Base-by-base conservation (phyloP, 1,140 invertebrate species). In the Venustaconcha ellipsiformis region DNA sequence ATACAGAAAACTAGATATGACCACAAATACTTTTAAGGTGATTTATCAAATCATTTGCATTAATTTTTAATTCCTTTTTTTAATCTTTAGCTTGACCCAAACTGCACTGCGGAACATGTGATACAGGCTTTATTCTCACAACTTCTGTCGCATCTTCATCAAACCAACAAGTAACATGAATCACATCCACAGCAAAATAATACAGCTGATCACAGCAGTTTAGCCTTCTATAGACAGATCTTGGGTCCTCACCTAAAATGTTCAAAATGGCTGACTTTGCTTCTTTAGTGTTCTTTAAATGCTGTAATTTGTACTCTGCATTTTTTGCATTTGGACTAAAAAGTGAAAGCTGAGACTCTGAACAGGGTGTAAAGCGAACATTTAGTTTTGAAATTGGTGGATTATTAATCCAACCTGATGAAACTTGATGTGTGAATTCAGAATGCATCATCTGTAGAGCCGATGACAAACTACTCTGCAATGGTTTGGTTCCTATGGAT, bases 161-260 rank as follows among this genome's bases (percentile, higher is more conserved):
- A 85, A 91, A 91, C 90, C 90, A 91, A 70, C 86, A 88, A 12
- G 90, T 91, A 1, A 91, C 79, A 82, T 91, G 90, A 12, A 91
- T 68, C 15, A 69, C 58, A 79, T 91, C 90, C n/a, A 91, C 78
- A 55, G 84, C 83, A 79, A 91, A 90, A 73, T 85, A 91, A 82
- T 91, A 91, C 70, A 91, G 72, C 74, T 76, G 78, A 73, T 91
- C 90, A 15, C 72, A 55, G 80, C 90, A 91, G 57, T 88, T 83
- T 48, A 84, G 78, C 26, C 89, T 79, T 30, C 91, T 70, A 80
- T 97, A 98, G 14, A 95, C 93, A 0, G 96, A 97, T 71, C 96
- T 92, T 0, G 96, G 96, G 91, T 98, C 96, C 85, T 96, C 94
- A 57, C 60, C 66, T 37, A 88, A 64, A 26, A 87, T 82, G 12